Conservation (phyloP, 2,888 invertebrate species). For the Therioaphis trifolii region DNA sequence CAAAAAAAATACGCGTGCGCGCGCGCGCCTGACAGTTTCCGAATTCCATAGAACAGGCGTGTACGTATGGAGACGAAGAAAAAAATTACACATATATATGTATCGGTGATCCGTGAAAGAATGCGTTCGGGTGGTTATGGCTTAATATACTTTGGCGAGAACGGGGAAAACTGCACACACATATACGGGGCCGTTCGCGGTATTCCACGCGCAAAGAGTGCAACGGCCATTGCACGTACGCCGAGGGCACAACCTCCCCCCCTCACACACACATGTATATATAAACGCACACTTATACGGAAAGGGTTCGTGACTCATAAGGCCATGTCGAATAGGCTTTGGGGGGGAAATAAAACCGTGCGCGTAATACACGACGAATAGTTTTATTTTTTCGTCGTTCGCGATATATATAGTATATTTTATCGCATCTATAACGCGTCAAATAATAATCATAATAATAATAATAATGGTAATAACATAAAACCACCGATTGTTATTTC, state of each 20-base stretch:
- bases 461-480: no score
- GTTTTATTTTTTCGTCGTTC: neutral
- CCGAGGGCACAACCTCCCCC: no score
- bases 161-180: neutral
- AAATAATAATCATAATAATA: no score
- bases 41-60: constrained; percentile 24
- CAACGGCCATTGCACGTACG: neutral
- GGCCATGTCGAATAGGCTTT: neutral
- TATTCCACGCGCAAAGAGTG: constrained; percentile 26
- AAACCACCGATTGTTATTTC: no score
- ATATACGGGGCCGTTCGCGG: neutral
- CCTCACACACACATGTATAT: neutral
- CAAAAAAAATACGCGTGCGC: neutral
- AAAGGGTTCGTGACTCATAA: neutral
- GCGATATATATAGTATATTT: no score
- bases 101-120: constrained; percentile 38
- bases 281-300: neutral
- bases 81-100: neutral
- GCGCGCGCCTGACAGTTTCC: constrained; percentile 30
- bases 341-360: neutral
- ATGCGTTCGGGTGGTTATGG: constrained; percentile 42
- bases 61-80: neutral
- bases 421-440: no score
- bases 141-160: constrained; percentile 37
- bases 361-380: neutral